A percentile compares a stretch with the other conserved stretches of the same genome.
Conservation (phyloP, 2,797 vertebrate species). For the Anguilla anguilla region DNA sequence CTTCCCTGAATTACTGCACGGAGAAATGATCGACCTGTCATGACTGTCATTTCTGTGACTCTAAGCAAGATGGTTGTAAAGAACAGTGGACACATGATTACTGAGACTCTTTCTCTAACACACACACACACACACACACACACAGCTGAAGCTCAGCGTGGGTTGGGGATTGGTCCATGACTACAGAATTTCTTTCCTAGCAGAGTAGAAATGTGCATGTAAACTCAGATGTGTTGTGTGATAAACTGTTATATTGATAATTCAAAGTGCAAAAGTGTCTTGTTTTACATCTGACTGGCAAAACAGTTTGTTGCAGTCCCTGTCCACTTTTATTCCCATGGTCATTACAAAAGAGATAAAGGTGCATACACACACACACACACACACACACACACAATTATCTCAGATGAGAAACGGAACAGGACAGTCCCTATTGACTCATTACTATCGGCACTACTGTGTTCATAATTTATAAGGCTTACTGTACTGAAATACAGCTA, state of each 20-base stretch:
- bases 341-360: neutral
- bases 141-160: neutral
- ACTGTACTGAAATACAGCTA: conserved; percentile 42
- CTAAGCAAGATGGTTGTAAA: neutral
- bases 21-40: neutral
- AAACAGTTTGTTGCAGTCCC: neutral
- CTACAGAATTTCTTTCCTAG: neutral
- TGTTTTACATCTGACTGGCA: neutral
- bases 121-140: neutral
- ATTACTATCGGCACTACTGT: conserved; percentile 15
- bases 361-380: neutral
- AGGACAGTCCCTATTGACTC: neutral
- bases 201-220: neutral
- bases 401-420: neutral
- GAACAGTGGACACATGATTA: neutral
- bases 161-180: neutral
- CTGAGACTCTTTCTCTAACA: neutral
- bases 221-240: neutral
- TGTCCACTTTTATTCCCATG: neutral
- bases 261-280: neutral
- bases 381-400: neutral
- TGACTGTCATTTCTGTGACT: neutral
- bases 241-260: neutral
- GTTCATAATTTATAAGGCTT: conserved; percentile 37
- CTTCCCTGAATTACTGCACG: neutral